Base-by-base conservation (phyloP, 2,888 invertebrate genomes). In the Drosophila atroscutellata region DNA sequence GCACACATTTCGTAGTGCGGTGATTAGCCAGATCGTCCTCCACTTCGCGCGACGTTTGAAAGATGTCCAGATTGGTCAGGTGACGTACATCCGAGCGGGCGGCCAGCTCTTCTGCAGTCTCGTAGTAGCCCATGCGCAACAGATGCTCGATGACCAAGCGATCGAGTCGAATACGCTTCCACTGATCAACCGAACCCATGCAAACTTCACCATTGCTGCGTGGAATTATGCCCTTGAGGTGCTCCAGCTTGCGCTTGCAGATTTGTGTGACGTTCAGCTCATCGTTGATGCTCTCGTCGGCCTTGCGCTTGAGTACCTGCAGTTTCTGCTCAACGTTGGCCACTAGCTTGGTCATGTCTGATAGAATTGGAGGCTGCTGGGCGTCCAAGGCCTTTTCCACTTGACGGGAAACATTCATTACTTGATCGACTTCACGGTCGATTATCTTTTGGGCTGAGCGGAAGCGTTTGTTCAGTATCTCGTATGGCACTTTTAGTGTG, bases 101-200 rank as follows among this genome's bases (percentile, higher is more conserved):
- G 0, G 98, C 97, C 32, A 99, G 94, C 89, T 96, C 96, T 77
- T 96, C 96, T 0, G 99, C 99, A 0, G 99, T 97, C 90, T 97
- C 97, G 92, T 99, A 99, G 93, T 98, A 99, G 0, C 99, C 99
- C 91, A 97, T 96, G 67, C 99, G 94, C 26, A 99, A 94, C 91
- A 99, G 97, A 93, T 99, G 99, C 92, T 99, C 99, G 18, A 99
- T 98, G 59, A 99, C 94, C 97, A 99, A 98, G 60, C 99, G 95
- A 93, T 99, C 99, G 62, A 99, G 94, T 3, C 84, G 88, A 69
- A 90, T 91, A 58, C 91, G 91, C 75, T 92, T 93, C 93, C 92
- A 93, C 75, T 92, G 92, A 73, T 92, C 93, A 28, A 91, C 90
- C 3, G 93, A 92, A 4, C 92, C 93, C 34, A 91, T 91, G 82